Base-by-base conservation (phyloP, 2,888 invertebrate genomes). In the Pseudolycoriella hygida region DNA sequence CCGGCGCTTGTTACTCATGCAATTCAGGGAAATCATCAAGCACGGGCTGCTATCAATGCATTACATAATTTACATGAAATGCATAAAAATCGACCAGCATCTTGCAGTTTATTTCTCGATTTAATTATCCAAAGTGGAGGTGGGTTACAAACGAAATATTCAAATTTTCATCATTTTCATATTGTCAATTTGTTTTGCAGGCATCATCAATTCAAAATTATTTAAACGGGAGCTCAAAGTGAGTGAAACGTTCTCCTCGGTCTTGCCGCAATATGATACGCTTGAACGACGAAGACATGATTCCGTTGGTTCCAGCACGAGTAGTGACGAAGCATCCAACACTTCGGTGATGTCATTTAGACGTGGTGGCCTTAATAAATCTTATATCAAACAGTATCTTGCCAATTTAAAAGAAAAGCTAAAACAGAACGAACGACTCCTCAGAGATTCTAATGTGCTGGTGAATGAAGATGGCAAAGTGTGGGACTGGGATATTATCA, bases 401-500 rank as follows among this genome's bases (percentile, higher is more conserved):
- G 75, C 74, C 47, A 62, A 57, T 47, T 55, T 61, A 43, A 69
- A 74, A 42, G 75, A 74, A 47, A 62, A 57, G 46, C 56, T 61
- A 43, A 69, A 74, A 43, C 75, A 77, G 48, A 67, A 70, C 53
- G 77, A 81, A 56, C 76, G 74, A 53, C 64, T 79, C 50, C 73
- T 93, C 15, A 77, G 80, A 55, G 85, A 89, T 52, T 83, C 88
- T 2, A 76, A 82, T 51, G 90, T 94, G 3, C 69, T 89, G 54
- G 70, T 73, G 46, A 75, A 77, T 47, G 82, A 85, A 53, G 89
- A 89, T 56, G 82, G 82, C 3, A 76, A 76, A 47, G 73, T 77
- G 1, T 94, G 94, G 94, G 83, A 93, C 60, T 94, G 93, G 93
- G 82, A 85, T 54, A 72, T 88, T n/a, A 80, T 94, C 49, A 73